Evolutionary conservation across 2,888 invertebrate genomes (phyloP), one percentile per base, ranked within the genome.

Genomic region (Thymelicus lineola): DNA sequence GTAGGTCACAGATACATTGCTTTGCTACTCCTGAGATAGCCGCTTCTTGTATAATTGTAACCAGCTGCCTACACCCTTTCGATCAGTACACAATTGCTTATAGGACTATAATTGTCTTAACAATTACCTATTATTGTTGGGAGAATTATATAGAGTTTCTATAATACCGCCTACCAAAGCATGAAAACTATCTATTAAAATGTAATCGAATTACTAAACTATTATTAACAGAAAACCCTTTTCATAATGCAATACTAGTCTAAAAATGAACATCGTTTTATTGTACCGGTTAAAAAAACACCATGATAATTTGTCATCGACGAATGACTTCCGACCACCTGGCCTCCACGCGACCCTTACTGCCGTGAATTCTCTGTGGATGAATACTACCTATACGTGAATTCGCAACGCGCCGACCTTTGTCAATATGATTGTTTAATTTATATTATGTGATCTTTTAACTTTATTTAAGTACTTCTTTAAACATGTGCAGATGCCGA

Each of bases 401-500:
- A 93, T 93, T 92, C 85, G 91, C 86, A 83, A 90, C 89, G 90
- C 90, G 81, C 84, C 84, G 85, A 86, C 86, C 86, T 84, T 90
- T 90, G 86, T 89, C 84, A 89, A 86, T 86, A 86, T 84, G 88
- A 85, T 88, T 90, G 89, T 93, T 92, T 91, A 91, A 92, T 91
- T 89, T 90, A 91, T 86, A 91, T 92, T 91, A 92, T 91, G 90
- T 92, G 90, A 91, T 91, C 90, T 91, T 90, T 83, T 83, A 89
- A 91, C 85, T 78, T 80, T 88, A 85, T 92, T 89, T 90, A 91
- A 93, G 91, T 90, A 90, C 89, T 90, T 91, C 86, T 90, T 85
- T 84, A 91, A 91, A 90, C 86, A 89, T 87, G 86, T 83, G 87
- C 90, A 91, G 90, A 90, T 90, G 91, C 71, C 74, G 78, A 83